phyloP scores from a whole-genome alignment of 2,888 invertebrate genomes.

The Orthosia incerta region DNA sequence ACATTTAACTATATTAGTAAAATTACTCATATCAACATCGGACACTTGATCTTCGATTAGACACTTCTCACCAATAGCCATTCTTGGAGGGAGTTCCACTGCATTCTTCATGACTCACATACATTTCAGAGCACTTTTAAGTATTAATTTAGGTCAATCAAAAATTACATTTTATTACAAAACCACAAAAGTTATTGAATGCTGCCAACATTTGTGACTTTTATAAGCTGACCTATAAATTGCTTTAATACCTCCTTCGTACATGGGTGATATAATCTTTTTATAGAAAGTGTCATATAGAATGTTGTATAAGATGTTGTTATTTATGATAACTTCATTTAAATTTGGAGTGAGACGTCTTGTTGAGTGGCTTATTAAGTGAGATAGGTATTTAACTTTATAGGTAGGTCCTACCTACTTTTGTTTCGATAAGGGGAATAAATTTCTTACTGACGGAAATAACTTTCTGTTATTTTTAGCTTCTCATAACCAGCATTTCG shows the following conservation, averaged over 20 bases:
- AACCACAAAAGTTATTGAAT: conserved; percentile 52
- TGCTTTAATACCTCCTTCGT: conserved; percentile 58
- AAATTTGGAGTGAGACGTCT: conserved; percentile 35
- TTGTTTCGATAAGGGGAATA: neutral
- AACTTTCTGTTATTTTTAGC: too few species aligned
- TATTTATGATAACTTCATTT: conserved; percentile 61
- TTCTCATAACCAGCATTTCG: too few species aligned
- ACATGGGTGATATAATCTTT: conserved; percentile 68
- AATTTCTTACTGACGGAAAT: too few species aligned
- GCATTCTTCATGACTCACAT: neutral
- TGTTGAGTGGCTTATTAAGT: conserved; percentile 24
- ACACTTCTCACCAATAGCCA: too few species aligned
- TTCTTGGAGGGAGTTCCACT: too few species aligned
- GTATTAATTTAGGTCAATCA: neutral
- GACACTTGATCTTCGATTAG: too few species aligned
- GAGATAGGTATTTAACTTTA: neutral
- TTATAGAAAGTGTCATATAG: conserved; percentile 44
- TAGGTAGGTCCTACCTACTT: neutral
- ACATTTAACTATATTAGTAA: conserved; percentile 3
- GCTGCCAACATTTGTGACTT: conserved; percentile 39
- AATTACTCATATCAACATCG: conserved; percentile 6
- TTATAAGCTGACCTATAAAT: conserved; percentile 61
- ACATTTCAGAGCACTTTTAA: conserved; percentile 1
- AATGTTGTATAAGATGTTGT: conserved; percentile 34
- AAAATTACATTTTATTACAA: conserved; percentile 36